Percentiles rank a stretch among this genome's conserved stretches.
Evolutionary conservation across 2,888 invertebrate genomes (phyloP).

Genomic region (Cantharis rustica): DNA sequence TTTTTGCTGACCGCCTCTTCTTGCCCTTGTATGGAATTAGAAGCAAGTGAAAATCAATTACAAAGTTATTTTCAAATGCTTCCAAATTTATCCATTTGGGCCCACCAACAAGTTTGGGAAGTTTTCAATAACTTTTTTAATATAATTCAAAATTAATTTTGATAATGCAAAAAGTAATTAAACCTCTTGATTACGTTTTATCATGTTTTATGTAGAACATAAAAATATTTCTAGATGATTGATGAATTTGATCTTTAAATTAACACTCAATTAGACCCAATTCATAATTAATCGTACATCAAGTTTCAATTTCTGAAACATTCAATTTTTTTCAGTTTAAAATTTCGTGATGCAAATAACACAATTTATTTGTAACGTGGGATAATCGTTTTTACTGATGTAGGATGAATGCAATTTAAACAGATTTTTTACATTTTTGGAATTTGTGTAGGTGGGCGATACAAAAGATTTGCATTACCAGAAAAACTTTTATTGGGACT

Average conservation of each 20-base stretch:
- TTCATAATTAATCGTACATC: background rate
- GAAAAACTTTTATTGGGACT: background rate
- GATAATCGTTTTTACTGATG: background rate
- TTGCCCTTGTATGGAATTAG: too few species aligned
- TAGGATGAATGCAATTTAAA: background rate
- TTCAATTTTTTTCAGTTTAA: background rate
- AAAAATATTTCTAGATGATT: background rate
- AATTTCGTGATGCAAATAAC: background rate
- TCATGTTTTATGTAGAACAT: background rate
- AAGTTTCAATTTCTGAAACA: background rate
- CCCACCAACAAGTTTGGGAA: background rate
- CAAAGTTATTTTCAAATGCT: too few species aligned
- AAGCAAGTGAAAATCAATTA: too few species aligned
- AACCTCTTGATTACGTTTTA: background rate
- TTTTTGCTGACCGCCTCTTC: too few species aligned
- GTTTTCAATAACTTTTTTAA: background rate
- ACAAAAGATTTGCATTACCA: background rate
- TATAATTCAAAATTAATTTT: background rate
- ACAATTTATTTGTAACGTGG: background rate
- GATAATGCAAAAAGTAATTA: background rate
- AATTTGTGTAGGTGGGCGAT: background rate
- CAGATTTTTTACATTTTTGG: background rate
- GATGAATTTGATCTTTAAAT: background rate
- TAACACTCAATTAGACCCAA: background rate
- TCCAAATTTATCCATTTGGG: too few species aligned